Evolutionary conservation across 2,113 vertebrate species (phyloP).

Genomic region (Euleptes europaea): DNA sequence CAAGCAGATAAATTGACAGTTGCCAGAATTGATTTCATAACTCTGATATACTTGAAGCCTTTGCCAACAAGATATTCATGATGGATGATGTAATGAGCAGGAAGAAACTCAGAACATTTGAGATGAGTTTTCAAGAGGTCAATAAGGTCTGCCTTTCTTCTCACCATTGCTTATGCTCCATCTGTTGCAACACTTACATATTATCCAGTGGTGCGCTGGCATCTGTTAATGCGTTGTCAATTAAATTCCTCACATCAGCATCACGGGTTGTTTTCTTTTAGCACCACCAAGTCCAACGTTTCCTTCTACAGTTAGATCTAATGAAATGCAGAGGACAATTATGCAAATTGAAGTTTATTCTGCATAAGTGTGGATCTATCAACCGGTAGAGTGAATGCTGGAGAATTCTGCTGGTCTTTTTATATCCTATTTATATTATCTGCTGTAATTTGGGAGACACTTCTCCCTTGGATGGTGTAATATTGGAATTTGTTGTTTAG

Average conservation of each 20-base stretch:
- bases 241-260: not conserved
- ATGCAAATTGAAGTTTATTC: not conserved
- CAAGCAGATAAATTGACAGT: not conserved
- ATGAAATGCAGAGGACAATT: not conserved
- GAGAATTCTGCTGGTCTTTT: not conserved
- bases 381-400: not conserved
- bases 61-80: not conserved
- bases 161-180: not conserved
- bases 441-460: not conserved
- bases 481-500: not conserved
- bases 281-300: not conserved
- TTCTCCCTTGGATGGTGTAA: not conserved
- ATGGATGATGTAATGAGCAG: not conserved
- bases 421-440: not conserved
- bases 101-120: not conserved
- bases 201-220: not conserved
- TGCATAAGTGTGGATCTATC: not conserved
- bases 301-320: not conserved
- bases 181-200: not conserved
- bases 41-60: not conserved
- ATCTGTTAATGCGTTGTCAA: not conserved
- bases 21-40: not conserved
- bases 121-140: not conserved
- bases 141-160: not conserved
- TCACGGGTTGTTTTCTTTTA: not conserved